Base-by-base conservation (phyloP, 2,797 vertebrate genomes). In the Siniperca undulata region DNA sequence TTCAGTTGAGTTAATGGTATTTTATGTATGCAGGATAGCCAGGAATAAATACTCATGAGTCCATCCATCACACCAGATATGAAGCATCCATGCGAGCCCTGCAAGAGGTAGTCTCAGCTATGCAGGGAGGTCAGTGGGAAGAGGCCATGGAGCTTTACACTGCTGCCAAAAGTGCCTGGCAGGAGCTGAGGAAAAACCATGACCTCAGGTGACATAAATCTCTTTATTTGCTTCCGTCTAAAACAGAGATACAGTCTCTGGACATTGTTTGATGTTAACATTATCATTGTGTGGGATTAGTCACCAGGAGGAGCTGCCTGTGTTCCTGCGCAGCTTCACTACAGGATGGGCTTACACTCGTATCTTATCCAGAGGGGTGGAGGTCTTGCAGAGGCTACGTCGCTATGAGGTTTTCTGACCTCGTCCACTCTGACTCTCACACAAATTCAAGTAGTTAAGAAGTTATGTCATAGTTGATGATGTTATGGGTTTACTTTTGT, bases 341-440 rank as follows among this genome's bases (percentile, higher is more conserved):
- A 93, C 96, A 27, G 98, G 98, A 27, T 99, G 98, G 97, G 92
- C 97, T 38, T 98, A 98, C 76, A 98, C 97, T 0, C 96, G 96
- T 34, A 96, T 99, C 80, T 91, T 96, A 79, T 98, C 97, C 55
- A 96, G 96, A 52, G 96, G 97, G 11, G 97, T 99, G 75, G 98
- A 99, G 93, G 96, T 99, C 78, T 74, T 98, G 80, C 98, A 99
- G 94, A 96, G 98, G 48, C 95, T 98, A 20, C 97, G 95, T 53
- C 91, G 92, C 81, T 99, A 99, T 66, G 73, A 98, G 97, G 99
- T 99, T 55, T 19, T 52, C 11, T 70, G 20, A 36, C 19, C 4
- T 53, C 17, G 8, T 53, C n/a, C 27, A 11, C 42, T 78, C 34
- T 30, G 24, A 6, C 10, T 2, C 11, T 20, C 20, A n/a, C 7